Evolutionary conservation across 2,113 vertebrate genomes (phyloP).

Genomic region (Pelusios castaneus): DNA sequence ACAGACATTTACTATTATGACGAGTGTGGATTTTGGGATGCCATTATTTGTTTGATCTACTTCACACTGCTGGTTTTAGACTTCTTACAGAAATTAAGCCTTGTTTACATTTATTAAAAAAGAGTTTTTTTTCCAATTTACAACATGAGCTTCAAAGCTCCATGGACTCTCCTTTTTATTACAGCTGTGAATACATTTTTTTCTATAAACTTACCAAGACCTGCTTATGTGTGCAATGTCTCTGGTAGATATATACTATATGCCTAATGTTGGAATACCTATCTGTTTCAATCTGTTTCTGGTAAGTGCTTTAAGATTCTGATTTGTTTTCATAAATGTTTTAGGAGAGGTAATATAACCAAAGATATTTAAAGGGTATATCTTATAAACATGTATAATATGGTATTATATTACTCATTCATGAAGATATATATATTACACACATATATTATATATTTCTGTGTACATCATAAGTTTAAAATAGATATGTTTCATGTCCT

Average conservation of each 20-base stretch:
- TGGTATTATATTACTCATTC: neutral
- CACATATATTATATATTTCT: neutral
- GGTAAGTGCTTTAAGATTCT: neutral
- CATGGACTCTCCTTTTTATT: neutral
- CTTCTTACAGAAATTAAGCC: neutral
- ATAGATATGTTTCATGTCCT: neutral
- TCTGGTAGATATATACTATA: neutral
- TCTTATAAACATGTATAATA: neutral
- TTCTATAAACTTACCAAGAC: neutral
- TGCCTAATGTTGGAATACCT: neutral
- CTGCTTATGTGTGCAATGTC: neutral
- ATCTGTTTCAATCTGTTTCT: neutral
- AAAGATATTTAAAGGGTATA: neutral
- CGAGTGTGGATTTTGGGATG: neutral
- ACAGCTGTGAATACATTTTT: neutral
- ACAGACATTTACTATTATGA: accelerated
- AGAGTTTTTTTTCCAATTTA: neutral
- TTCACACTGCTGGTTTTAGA: neutral
- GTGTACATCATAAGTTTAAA: neutral
- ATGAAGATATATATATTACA: neutral
- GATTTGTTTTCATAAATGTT: neutral
- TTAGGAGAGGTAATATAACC: neutral
- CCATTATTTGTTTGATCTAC: accelerated
- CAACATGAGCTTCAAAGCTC: neutral
- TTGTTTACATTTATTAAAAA: neutral